Percentiles rank a stretch among this genome's conserved stretches.
Conservation (phyloP, 2,113 vertebrate species). For the Syngnathus scovelli region DNA sequence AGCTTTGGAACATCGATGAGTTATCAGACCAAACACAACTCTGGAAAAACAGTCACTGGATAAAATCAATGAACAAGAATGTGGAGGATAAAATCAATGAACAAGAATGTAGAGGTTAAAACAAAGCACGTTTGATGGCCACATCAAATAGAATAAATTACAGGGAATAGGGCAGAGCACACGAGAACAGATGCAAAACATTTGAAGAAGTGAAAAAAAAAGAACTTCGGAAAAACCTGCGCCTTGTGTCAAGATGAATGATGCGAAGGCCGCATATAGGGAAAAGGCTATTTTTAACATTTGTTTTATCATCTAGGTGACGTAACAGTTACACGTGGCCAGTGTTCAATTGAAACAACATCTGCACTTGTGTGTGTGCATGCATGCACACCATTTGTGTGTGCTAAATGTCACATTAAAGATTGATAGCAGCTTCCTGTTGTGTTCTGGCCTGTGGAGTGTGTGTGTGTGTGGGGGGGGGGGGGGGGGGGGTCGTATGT, state of each 20-base stretch:
- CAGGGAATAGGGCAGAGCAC: background rate
- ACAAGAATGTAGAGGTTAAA: background rate
- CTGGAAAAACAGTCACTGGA: background rate
- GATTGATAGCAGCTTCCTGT: conserved; percentile 64
- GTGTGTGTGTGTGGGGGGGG: conserved; percentile 1
- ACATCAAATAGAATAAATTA: background rate
- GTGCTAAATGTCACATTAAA: conserved; percentile 62
- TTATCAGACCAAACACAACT: background rate
- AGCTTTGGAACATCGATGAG: background rate
- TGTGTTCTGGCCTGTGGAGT: conserved; percentile 50
- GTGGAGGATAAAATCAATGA: background rate
- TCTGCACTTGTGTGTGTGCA: conserved; percentile 5
- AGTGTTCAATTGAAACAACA: conserved; percentile 30
- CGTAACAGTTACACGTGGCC: conserved; percentile 24
- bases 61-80: background rate
- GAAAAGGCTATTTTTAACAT: background rate
- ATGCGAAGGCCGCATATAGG: background rate
- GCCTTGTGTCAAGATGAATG: background rate
- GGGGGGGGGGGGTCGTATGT: too few relatives aligned
- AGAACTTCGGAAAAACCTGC: background rate
- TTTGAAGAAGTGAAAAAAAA: background rate
- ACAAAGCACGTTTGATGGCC: background rate
- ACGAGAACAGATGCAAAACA: background rate
- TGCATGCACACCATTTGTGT: conserved; percentile 11
- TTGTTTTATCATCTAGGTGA: background rate